Evolutionary conservation across 2,113 vertebrate genomes (phyloP).

Genomic region (Ailurus styani): DNA sequence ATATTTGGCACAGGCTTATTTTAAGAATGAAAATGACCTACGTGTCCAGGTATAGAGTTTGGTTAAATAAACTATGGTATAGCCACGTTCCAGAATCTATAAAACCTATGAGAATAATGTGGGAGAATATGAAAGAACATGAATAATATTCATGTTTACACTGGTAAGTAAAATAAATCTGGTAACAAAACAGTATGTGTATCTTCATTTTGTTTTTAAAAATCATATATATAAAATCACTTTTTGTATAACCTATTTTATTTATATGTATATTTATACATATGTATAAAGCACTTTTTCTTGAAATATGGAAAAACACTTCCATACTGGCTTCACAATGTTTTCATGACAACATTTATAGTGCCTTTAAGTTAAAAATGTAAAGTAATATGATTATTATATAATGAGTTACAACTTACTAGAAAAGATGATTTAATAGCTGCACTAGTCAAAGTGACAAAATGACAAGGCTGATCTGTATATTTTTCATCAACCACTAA

Average conservation of each 20-base stretch:
- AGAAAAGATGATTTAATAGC: background rate
- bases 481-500: background rate
- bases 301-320: background rate
- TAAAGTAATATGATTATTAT: background rate
- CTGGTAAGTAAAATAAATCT: background rate
- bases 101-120: background rate
- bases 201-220: background rate
- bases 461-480: background rate
- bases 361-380: background rate
- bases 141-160: background rate
- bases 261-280: background rate
- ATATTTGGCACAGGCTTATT: background rate
- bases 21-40: background rate
- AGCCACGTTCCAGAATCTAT: background rate
- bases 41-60: background rate
- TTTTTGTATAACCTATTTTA: background rate
- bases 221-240: background rate
- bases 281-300: background rate
- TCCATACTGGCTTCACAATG: background rate
- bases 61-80: background rate
- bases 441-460: background rate
- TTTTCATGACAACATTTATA: background rate
- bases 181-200: background rate
- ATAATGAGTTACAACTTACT: background rate
- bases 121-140: background rate